Percentiles rank a stretch among this genome's conserved stretches.
Evolutionary conservation across 2,113 vertebrate species (phyloP).

Genomic region (Clarias batrachus): DNA sequence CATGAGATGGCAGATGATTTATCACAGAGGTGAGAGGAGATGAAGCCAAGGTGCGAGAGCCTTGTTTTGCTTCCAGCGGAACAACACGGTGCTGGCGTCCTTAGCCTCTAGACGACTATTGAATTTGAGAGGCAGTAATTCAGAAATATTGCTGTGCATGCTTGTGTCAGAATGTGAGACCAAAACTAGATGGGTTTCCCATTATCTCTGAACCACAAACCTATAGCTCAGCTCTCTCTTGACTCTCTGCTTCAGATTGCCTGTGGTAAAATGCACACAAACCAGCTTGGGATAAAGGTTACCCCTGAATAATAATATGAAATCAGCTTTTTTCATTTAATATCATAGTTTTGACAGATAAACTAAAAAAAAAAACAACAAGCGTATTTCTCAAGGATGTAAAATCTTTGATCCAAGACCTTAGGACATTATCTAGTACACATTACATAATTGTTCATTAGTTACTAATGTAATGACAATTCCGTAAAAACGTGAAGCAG

Average conservation of each 20-base stretch:
- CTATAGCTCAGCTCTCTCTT: conserved; percentile 25
- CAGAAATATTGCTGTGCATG: conserved; percentile 53
- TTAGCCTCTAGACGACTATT: conserved; percentile 46
- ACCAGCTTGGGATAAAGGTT: background rate
- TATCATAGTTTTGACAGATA: background rate
- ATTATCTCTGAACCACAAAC: conserved; percentile 41
- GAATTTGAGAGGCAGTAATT: conserved; percentile 49
- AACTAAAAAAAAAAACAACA: background rate
- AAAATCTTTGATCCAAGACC: background rate
- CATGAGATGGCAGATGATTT: conserved; percentile 69
- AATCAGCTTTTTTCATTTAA: background rate
- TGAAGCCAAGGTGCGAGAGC: conserved; percentile 60
- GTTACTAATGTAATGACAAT: background rate
- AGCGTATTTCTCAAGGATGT: background rate
- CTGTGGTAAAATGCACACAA: background rate
- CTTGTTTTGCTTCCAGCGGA: conserved; percentile 44
- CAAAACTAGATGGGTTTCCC: conserved; percentile 43
- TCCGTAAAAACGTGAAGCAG: conserved; percentile 11
- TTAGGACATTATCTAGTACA: background rate
- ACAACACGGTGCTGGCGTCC: conserved; percentile 34
- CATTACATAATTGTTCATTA: background rate
- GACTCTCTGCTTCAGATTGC: background rate
- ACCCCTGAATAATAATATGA: background rate
- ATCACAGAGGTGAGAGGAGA: conserved; percentile 62
- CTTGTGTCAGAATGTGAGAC: conserved; percentile 30